A percentile compares a stretch with the other conserved stretches of the same genome.
Conservation (phyloP, 2,113 vertebrate species). For the Mus pahari region DNA sequence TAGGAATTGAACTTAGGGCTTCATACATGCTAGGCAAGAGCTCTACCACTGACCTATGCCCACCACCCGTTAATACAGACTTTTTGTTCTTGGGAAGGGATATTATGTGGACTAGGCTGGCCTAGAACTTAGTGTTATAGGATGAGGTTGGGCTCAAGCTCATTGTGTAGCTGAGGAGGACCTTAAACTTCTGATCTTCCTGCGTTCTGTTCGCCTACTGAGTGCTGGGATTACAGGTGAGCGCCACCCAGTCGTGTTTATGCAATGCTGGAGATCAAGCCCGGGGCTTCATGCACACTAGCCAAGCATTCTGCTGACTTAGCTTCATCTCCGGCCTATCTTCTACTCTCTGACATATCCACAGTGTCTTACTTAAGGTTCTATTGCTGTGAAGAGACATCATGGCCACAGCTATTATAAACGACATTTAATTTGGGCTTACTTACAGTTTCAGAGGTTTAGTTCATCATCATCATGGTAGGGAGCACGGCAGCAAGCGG, state of each 20-base stretch:
- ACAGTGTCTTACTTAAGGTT: background rate
- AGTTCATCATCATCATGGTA: background rate
- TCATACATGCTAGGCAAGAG: background rate
- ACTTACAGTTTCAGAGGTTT: background rate
- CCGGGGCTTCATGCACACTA: background rate
- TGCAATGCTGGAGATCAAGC: background rate
- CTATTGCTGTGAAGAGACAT: background rate
- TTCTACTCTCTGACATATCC: background rate
- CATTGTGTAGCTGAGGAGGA: background rate
- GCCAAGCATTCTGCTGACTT: background rate
- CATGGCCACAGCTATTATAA: background rate
- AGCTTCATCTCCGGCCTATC: background rate
- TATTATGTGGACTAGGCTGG: background rate
- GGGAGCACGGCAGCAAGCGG: too few relatives aligned
- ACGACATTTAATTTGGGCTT: background rate
- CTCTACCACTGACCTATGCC: background rate
- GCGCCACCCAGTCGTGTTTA: background rate
- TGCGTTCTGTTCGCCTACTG: background rate
- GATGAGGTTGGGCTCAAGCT: background rate
- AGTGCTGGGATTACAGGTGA: background rate
- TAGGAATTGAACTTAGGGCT: background rate
- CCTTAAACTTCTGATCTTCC: background rate
- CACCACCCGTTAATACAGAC: background rate
- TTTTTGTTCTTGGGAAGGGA: background rate
- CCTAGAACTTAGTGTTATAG: background rate